phyloP scores from a whole-genome alignment of 2,797 vertebrate genomes.

The Sebastolobus alascanus region DNA sequence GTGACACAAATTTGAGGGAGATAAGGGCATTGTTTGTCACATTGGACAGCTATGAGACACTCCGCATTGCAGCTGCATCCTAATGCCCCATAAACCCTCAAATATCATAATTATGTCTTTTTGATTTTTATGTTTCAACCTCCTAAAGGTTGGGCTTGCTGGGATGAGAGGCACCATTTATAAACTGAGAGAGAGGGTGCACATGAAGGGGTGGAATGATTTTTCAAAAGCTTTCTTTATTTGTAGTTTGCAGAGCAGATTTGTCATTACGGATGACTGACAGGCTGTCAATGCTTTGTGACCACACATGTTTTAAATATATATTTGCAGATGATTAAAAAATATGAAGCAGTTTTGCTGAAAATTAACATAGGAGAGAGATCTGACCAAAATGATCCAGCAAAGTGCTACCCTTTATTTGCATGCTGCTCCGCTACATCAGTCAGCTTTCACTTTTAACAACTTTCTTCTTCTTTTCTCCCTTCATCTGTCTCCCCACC shows the following conservation, averaged over 20 bases:
- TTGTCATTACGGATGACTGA: background rate
- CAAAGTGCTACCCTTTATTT: constrained; percentile 13
- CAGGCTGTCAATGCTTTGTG: background rate
- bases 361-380: background rate
- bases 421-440: constrained; percentile 20
- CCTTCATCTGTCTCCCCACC: background rate
- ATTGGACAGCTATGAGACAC: background rate
- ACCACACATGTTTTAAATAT: background rate
- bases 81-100: background rate
- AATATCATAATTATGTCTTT: background rate
- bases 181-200: background rate
- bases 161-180: background rate
- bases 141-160: background rate
- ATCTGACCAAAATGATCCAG: background rate
- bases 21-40: background rate
- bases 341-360: background rate
- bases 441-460: background rate
- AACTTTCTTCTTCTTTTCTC: background rate
- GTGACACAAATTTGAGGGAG: background rate
- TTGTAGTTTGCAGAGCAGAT: background rate
- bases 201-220: background rate
- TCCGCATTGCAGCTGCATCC: background rate
- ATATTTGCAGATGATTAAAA: background rate
- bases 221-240: background rate
- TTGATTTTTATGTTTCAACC: background rate